Evolutionary conservation across 2,113 vertebrate genomes (phyloP), one percentile per base, ranked within the genome.

Genomic region (Mystacornis crossleyi): DNA sequence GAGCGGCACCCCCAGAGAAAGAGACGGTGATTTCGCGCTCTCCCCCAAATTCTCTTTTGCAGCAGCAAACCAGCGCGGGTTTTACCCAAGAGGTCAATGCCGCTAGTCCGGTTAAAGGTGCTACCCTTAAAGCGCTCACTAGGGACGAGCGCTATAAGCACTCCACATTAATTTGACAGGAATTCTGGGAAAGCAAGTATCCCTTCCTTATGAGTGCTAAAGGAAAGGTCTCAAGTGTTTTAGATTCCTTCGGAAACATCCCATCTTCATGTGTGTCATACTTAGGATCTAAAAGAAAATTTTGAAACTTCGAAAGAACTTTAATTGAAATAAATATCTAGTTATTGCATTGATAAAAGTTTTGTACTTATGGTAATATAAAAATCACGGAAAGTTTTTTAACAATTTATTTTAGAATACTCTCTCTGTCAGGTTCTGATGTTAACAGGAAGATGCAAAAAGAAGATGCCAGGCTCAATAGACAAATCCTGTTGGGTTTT

Each of bases 41-140:
- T 25, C 10, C 11, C 8, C 8, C 14, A 2, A 20, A n/a, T 2
- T 9, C 14, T 8, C 17, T 1, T 7, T 5, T 2, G 58, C 40
- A 31, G 33, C 69, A 15, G 48, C 18, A 3, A 10, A 33, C 25
- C 26, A 31, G 9, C 7, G 9, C 2, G 2, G 20, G 11, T 18
- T 74, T 40, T 2, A n/a, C 45, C 14, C 1, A 0, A 2, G 42
- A 20, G 36, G 1, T 71, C 28, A 19, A 12, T 1, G 43, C 20
- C 31, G 3, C 8, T 58, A 15, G 54, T 0, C 33, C 4, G 3
- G 4, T 9, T 2, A 25, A 3, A 33, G 13, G 36, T 5, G 31
- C 31, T 57, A 45, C 12, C 40, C 1, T 1, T 10, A 38, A 33
- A 31, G 12, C 3, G 2, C 12, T 33, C 50, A 1, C 6, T 16